Conservation (phyloP, 2,888 invertebrate genomes). For the Celastrina argiolus region DNA sequence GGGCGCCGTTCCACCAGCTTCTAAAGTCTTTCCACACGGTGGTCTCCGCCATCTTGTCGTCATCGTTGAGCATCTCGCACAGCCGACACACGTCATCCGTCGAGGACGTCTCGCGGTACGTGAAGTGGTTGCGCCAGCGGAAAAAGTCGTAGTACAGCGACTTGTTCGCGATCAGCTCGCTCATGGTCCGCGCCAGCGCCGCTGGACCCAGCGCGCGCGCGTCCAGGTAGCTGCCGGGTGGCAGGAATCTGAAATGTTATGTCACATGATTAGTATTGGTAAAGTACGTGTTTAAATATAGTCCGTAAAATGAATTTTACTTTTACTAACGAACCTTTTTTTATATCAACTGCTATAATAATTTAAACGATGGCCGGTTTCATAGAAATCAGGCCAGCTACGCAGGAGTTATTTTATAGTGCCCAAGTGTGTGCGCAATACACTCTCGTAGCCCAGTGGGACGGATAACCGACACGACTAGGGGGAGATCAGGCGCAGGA, state of each 20-base stretch:
- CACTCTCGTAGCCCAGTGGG: no score
- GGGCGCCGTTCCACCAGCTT: conserved; percentile 34
- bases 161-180: conserved; percentile 35
- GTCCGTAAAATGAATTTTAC: no score
- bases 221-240: conserved; percentile 39
- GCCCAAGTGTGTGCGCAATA: no score
- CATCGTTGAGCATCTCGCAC: conserved; percentile 35
- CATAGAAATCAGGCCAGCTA: no score
- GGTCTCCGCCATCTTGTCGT: conserved; percentile 23
- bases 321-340: no score
- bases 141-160: conserved; percentile 38
- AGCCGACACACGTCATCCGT: conserved; percentile 35
- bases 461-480: no score
- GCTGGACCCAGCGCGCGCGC: conserved; percentile 36
- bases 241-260: conserved; percentile 37
- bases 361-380: no score
- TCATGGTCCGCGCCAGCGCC: conserved; percentile 36
- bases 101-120: conserved; percentile 30
- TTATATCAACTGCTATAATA: no score
- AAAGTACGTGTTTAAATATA: no score
- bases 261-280: no score
- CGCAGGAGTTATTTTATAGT: no score
- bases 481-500: no score
- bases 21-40: conserved; percentile 33
- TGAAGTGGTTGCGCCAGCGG: conserved; percentile 40